These are phyloP conservation scores for Musca domestica DNA, from an alignment of 1,140 invertebrate genomes.

Conservation along the genomic window DNA sequence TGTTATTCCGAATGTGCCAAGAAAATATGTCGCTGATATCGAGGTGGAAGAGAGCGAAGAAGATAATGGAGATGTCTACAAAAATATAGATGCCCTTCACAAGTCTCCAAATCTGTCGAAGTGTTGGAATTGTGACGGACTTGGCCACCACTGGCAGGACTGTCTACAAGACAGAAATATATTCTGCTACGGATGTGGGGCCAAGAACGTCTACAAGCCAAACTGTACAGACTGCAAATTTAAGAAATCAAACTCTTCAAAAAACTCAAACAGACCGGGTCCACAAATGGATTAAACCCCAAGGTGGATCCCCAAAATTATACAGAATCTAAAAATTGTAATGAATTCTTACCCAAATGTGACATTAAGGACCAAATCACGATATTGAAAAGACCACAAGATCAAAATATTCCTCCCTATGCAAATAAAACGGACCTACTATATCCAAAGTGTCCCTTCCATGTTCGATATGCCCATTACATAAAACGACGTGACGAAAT, in stretches of 20 bases:
- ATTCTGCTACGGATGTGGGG: constrained; percentile 17
- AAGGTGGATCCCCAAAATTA: too few relatives aligned
- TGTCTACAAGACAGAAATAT: constrained; percentile 3
- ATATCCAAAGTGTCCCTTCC: neutral
- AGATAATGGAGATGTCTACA: neutral
- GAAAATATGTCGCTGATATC: neutral
- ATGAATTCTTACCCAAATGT: neutral
- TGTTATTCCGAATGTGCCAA: neutral
- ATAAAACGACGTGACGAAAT: neutral
- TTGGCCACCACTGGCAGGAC: constrained; percentile 10
- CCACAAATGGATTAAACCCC: neutral
- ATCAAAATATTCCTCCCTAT: neutral
- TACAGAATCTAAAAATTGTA: neutral
- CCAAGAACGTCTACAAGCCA: neutral
- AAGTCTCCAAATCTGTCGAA: neutral
- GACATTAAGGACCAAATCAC: neutral
- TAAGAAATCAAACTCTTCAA: neutral
- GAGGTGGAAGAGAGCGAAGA: neutral
- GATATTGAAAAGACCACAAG: neutral
- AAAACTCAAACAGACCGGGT: neutral
- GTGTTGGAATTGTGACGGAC: constrained; percentile 20
- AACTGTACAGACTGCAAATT: neutral
- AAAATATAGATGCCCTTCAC: neutral
- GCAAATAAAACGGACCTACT: neutral
- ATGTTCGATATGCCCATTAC: neutral